Percentiles rank a stretch among this genome's conserved stretches.
Evolutionary conservation across 2,113 vertebrate genomes (phyloP).

Genomic region (Oryzias woworae): DNA sequence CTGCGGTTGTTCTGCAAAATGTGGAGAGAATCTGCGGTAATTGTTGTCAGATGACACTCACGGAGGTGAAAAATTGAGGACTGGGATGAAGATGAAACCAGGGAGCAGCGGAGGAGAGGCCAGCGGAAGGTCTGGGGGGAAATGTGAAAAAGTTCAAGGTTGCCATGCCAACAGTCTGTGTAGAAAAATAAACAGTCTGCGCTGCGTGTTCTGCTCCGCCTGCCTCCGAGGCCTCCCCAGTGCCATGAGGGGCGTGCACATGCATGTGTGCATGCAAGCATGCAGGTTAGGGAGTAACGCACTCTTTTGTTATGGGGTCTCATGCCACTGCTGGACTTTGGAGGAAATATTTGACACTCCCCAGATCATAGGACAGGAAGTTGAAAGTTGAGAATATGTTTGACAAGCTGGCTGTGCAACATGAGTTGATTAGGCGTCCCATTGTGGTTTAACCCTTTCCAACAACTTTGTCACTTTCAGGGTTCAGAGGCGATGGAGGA

Average conservation of each 20-base stretch:
- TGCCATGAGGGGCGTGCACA: slow-evolving; percentile 8
- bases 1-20: slow-evolving; percentile 35
- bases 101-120: slow-evolving; percentile 25
- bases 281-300: slow-evolving; percentile 13
- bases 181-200: slow-evolving; percentile 68
- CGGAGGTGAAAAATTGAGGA: slow-evolving; percentile 5
- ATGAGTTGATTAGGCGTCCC: slow-evolving; percentile 39
- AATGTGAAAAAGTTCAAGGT: slow-evolving; percentile 51
- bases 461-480: slow-evolving; percentile 55
- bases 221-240: slow-evolving; percentile 28
- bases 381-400: slow-evolving; percentile 34
- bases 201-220: slow-evolving; percentile 36
- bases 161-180: slow-evolving; percentile 52
- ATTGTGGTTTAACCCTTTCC: slow-evolving; percentile 47
- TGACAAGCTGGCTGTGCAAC: slow-evolving; percentile 46
- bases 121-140: slow-evolving; percentile 34
- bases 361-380: slow-evolving; percentile 72
- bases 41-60: slow-evolving; percentile 72
- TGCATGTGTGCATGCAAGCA: slow-evolving; percentile 10
- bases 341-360: slow-evolving; percentile 69
- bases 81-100: neutral
- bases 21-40: slow-evolving; percentile 48
- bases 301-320: slow-evolving; percentile 48
- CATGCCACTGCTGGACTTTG: slow-evolving; percentile 21
- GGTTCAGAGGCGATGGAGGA: slow-evolving; percentile 92